These are phyloP conservation scores for Xanthorhoe spadicearia DNA, from an alignment of 2,888 invertebrate species.

Conservation along the genomic window DNA sequence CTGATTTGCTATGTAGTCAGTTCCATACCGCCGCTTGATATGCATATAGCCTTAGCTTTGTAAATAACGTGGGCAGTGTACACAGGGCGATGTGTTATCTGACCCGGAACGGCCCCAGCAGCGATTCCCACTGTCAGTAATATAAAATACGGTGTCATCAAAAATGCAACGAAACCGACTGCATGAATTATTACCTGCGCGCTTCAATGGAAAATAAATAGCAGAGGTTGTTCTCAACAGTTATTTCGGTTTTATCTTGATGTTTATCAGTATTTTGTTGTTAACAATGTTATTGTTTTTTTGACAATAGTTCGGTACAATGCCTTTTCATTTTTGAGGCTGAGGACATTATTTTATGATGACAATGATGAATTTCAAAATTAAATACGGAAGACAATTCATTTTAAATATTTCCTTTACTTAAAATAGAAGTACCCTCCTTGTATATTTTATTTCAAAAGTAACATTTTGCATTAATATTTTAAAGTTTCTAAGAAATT, in stretches of 20 bases:
- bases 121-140: slow-evolving; percentile 54
- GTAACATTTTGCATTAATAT: too few relatives aligned
- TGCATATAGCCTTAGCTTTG: slow-evolving; percentile 40
- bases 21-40: slow-evolving; percentile 21
- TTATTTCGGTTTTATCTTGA: slow-evolving; percentile 36
- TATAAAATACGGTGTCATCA: slow-evolving; percentile 64
- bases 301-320: background rate
- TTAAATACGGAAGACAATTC: too few relatives aligned
- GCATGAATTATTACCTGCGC: slow-evolving; percentile 57
- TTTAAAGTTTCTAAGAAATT: too few relatives aligned
- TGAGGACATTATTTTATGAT: background rate
- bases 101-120: slow-evolving; percentile 45
- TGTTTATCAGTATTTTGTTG: slow-evolving; percentile 16
- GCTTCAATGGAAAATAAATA: slow-evolving; percentile 58
- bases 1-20: slow-evolving; percentile 21
- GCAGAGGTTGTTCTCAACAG: slow-evolving; percentile 38
- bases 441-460: too few relatives aligned
- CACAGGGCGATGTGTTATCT: slow-evolving; percentile 52
- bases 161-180: slow-evolving; percentile 62
- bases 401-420: too few relatives aligned
- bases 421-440: too few relatives aligned
- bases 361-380: too few relatives aligned
- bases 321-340: background rate
- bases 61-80: slow-evolving; percentile 46
- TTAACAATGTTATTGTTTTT: slow-evolving; percentile 26